Conservation (phyloP, 1,140 invertebrate genomes). For the Anoplolepis gracilipes region DNA sequence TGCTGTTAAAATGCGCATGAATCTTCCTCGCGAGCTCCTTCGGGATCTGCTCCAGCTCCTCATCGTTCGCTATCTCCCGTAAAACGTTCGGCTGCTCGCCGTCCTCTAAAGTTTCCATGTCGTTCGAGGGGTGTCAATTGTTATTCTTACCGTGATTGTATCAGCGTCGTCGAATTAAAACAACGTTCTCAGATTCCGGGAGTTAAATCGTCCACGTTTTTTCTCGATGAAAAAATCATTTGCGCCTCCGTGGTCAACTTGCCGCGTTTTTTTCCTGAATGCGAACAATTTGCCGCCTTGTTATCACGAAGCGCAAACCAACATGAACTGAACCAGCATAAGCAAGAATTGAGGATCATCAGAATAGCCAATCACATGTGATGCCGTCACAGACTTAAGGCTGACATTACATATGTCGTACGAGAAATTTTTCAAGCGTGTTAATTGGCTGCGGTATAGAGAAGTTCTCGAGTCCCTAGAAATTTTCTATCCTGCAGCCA, state of each 20-base stretch:
- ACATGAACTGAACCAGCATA: too few species aligned
- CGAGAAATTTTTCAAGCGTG: too few species aligned
- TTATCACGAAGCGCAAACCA: background rate
- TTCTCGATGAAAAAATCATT: background rate
- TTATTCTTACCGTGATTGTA: background rate
- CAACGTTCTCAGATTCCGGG: background rate
- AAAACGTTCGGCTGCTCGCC: conserved; percentile 79
- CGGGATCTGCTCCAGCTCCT: conserved; percentile 86
- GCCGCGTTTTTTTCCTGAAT: background rate
- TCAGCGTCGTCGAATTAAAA: background rate
- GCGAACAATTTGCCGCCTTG: background rate
- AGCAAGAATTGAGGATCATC: too few species aligned
- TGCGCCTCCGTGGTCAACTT: background rate
- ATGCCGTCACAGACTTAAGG: too few species aligned
- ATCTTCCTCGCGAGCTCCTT: conserved; percentile 87
- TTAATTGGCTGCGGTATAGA: too few species aligned
- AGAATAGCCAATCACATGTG: too few species aligned
- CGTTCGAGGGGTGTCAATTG: too few species aligned
- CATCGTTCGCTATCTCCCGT: conserved; percentile 76
- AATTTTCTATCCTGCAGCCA: too few species aligned
- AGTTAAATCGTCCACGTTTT: background rate
- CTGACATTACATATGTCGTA: too few species aligned
- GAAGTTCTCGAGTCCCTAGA: too few species aligned
- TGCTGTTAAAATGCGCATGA: conserved; percentile 87
- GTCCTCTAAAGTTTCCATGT: conserved; percentile 79